phyloP scores from a whole-genome alignment of 2,797 vertebrate species.

The Chrosomus eos region DNA sequence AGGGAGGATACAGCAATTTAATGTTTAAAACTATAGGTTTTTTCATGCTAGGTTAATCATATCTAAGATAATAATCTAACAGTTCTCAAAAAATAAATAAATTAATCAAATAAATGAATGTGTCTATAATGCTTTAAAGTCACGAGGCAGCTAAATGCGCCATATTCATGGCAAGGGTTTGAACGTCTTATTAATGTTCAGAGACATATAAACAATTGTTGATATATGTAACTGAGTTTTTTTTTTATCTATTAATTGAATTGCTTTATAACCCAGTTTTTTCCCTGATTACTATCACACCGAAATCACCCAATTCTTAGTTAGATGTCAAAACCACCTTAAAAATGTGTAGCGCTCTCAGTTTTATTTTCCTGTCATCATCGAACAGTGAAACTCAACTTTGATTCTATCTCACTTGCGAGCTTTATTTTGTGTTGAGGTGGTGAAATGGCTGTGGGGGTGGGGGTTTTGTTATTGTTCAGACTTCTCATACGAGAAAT shows the following conservation, averaged over 20 bases:
- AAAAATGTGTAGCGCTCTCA: slow-evolving; percentile 52
- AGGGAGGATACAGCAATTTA: not conserved
- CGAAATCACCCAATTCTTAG: slow-evolving; percentile 44
- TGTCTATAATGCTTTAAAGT: not conserved
- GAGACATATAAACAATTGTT: not conserved
- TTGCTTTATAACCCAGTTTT: not conserved
- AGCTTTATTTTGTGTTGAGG: slow-evolving; percentile 23
- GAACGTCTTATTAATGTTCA: not conserved
- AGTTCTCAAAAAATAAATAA: not conserved
- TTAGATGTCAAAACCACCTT: slow-evolving; percentile 49
- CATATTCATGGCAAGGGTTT: not conserved
- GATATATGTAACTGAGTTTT: not conserved
- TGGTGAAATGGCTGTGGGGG: slow-evolving; percentile 31
- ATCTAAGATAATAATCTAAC: not conserved
- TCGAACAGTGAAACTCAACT: slow-evolving; percentile 55
- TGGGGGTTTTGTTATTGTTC: slow-evolving; percentile 76
- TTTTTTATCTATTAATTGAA: not conserved
- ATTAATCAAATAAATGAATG: not conserved
- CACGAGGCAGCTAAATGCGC: too few relatives aligned
- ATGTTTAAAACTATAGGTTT: not conserved
- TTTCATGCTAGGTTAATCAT: not conserved
- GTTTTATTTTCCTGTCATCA: slow-evolving; percentile 66
- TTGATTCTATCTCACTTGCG: slow-evolving; percentile 23
- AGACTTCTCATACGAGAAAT: slow-evolving; percentile 75
- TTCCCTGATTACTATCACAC: slow-evolving; percentile 39